Evolutionary conservation across 2,113 vertebrate species (phyloP).

Genomic region (Orthochromis malagaraziensis): DNA sequence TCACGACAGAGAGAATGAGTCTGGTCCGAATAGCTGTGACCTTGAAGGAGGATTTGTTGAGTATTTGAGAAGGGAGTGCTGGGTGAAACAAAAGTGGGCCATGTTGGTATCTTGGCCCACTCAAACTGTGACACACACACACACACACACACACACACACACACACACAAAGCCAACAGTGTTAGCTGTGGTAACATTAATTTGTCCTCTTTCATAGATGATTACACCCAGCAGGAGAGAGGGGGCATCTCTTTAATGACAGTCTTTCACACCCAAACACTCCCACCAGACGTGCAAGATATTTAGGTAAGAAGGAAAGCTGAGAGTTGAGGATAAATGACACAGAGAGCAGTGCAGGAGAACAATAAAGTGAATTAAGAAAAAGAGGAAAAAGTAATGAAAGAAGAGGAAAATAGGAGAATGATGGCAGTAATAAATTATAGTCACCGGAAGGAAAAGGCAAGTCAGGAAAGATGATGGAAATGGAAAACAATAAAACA

Average conservation of each 20-base stretch:
- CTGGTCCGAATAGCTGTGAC: conserved; percentile 40
- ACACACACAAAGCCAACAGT: conserved; percentile 24
- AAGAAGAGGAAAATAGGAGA: neutral
- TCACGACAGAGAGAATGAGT: neutral
- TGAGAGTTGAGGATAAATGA: conserved; percentile 3
- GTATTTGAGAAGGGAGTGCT: conserved; percentile 5
- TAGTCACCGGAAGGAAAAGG: neutral
- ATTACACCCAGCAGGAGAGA: conserved; percentile 70
- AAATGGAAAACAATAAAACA: neutral
- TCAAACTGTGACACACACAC: neutral
- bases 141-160: neutral
- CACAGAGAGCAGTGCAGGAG: neutral
- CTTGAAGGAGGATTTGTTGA: conserved; percentile 57
- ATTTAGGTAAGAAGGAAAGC: neutral
- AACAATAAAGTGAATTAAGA: neutral
- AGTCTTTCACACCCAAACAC: conserved; percentile 52
- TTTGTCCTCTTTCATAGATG: conserved; percentile 69
- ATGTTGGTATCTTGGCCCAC: conserved; percentile 43
- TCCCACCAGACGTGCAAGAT: neutral
- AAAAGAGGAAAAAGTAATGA: neutral
- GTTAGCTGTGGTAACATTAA: conserved; percentile 54
- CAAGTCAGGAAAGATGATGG: neutral
- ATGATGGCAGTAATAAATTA: neutral
- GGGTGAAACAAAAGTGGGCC: conserved; percentile 44
- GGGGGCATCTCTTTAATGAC: conserved; percentile 65